Percentiles rank a stretch among this genome's conserved stretches.
Conservation (phyloP, 2,113 vertebrate species). For the Perca flavescens region DNA sequence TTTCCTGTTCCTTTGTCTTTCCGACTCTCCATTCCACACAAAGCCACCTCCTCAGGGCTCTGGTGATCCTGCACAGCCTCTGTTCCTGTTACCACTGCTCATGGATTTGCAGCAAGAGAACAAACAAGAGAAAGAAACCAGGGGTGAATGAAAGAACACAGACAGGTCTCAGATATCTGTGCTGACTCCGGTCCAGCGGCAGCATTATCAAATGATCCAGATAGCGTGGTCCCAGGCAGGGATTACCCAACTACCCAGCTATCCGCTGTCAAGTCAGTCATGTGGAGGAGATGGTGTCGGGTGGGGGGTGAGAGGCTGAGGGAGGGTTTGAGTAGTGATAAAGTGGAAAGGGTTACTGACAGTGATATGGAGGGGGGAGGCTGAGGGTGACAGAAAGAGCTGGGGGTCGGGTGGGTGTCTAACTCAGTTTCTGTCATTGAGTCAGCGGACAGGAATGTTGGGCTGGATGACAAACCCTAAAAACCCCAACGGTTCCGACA, state of each 20-base stretch:
- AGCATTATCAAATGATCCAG: constrained; percentile 67
- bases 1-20: constrained; percentile 36
- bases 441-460: constrained; percentile 83
- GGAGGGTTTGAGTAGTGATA: constrained; percentile 56
- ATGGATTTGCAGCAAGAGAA: constrained; percentile 54
- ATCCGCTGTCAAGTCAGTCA: constrained; percentile 59
- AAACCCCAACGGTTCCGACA: constrained; percentile 47
- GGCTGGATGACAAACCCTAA: constrained; percentile 81
- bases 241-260: constrained; percentile 61
- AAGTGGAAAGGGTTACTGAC: constrained; percentile 59
- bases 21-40: constrained; percentile 21
- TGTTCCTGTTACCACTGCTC: constrained; percentile 26
- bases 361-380: constrained; percentile 57
- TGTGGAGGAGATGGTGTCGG: constrained; percentile 11
- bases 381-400: constrained; percentile 65
- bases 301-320: constrained; percentile 22
- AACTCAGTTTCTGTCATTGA: constrained; percentile 81
- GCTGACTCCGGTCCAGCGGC: constrained; percentile 47
- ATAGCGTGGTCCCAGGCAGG: constrained; percentile 60
- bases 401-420: constrained; percentile 38
- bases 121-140: constrained; percentile 30
- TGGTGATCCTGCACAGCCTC: constrained; percentile 18
- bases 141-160: constrained; percentile 43
- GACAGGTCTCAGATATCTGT: constrained; percentile 57
- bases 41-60: constrained; percentile 44